These are phyloP conservation scores for Meiosimyza decipiens DNA, from an alignment of 2,888 invertebrate genomes.

Conservation along the genomic window DNA sequence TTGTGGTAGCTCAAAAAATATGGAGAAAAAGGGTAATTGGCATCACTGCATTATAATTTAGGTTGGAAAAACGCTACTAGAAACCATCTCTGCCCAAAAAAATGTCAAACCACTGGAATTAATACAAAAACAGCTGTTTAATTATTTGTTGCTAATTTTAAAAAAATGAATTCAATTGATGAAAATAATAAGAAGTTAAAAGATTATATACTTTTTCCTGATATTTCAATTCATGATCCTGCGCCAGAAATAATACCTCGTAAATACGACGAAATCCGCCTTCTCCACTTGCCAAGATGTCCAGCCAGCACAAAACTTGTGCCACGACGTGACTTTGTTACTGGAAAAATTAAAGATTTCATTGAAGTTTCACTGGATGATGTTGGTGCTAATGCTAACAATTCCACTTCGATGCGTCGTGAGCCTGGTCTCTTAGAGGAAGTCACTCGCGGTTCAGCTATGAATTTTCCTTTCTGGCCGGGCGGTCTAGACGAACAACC, in stretches of 20 bases:
- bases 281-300: slow-evolving; percentile 57
- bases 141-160: not conserved
- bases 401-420: slow-evolving; percentile 83
- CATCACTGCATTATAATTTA: too few relatives aligned
- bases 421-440: slow-evolving; percentile 79
- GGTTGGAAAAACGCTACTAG: too few relatives aligned
- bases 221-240: slow-evolving; percentile 63
- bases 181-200: slow-evolving; percentile 49
- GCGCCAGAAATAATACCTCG: slow-evolving; percentile 60
- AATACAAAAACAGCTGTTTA: not conserved
- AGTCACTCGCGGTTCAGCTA: slow-evolving; percentile 77
- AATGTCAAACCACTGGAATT: too few relatives aligned
- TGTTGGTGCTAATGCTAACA: slow-evolving; percentile 75
- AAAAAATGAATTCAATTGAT: slow-evolving; percentile 20
- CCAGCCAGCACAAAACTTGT: slow-evolving; percentile 61
- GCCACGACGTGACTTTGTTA: slow-evolving; percentile 75
- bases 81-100: too few relatives aligned
- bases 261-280: slow-evolving; percentile 54
- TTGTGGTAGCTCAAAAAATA: too few relatives aligned
- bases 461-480: slow-evolving; percentile 89
- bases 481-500: slow-evolving; percentile 78
- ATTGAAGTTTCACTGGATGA: slow-evolving; percentile 71
- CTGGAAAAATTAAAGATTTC: slow-evolving; percentile 80
- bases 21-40: too few relatives aligned
- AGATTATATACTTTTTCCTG: slow-evolving; percentile 61